Conservation (phyloP, 2,113 vertebrate genomes). For the Pomatorhinus ruficollis region DNA sequence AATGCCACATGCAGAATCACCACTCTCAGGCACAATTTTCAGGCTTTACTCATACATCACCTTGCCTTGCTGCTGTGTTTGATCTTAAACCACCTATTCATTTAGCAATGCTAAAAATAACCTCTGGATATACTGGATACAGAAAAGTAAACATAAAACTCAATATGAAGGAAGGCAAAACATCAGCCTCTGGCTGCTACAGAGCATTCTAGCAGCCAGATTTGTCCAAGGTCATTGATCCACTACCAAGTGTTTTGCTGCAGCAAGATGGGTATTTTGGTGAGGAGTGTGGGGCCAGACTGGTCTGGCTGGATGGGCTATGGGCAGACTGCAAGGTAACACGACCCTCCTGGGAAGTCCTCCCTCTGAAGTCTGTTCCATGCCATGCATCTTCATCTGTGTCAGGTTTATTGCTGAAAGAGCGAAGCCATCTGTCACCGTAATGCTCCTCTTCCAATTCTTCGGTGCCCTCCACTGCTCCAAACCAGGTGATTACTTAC, state of each 20-base stretch:
- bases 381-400: slow-evolving; percentile 34
- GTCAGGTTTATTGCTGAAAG: slow-evolving; percentile 52
- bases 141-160: background rate
- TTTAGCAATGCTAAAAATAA: background rate
- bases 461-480: background rate
- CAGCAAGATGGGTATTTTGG: background rate
- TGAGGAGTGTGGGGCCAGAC: background rate
- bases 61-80: background rate
- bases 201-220: background rate
- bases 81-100: background rate
- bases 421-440: background rate
- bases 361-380: background rate
- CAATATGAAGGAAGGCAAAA: background rate
- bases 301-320: background rate
- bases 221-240: background rate
- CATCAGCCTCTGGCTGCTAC: background rate
- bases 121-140: background rate
- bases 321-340: background rate
- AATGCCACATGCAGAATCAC: background rate
- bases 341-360: background rate
- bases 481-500: background rate
- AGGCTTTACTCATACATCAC: background rate
- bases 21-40: background rate
- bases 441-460: background rate
- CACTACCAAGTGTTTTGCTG: background rate